A percentile compares a stretch with the other conserved stretches of the same genome.
Conservation (phyloP, 1,140 invertebrate species). For the Megalopta genalis region DNA sequence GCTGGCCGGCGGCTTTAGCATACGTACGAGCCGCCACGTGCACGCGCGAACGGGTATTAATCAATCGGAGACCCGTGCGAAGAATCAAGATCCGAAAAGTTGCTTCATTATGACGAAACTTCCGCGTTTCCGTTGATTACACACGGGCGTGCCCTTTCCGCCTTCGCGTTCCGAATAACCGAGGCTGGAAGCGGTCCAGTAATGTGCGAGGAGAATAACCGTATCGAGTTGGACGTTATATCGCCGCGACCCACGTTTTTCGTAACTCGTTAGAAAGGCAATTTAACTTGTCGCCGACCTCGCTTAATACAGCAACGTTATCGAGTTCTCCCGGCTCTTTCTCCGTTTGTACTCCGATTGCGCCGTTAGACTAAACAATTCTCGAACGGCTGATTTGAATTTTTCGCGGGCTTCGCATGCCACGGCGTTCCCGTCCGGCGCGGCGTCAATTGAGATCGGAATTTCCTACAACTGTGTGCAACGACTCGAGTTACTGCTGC, state of each 20-base stretch:
- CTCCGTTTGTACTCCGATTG: conserved; percentile 1
- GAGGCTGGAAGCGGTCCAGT: not conserved
- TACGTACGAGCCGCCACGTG: too few relatives aligned
- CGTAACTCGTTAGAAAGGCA: conserved; percentile 63
- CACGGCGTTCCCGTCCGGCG: too few relatives aligned
- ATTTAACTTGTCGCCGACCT: conserved; percentile 54
- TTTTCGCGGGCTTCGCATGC: not conserved
- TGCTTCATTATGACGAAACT: not conserved
- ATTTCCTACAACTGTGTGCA: too few relatives aligned
- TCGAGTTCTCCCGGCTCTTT: conserved; percentile 47
- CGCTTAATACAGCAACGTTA: conserved; percentile 50
- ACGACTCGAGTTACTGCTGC: too few relatives aligned
- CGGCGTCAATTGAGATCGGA: too few relatives aligned
- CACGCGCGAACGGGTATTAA: not conserved
- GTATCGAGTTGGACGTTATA: conserved; percentile 20
- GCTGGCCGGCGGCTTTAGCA: too few relatives aligned
- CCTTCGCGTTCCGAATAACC: too few relatives aligned
- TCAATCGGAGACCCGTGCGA: not conserved
- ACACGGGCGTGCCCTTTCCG: not conserved
- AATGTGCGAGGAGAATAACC: not conserved
- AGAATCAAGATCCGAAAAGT: not conserved
- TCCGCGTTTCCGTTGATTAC: not conserved
- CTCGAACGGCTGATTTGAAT: not conserved
- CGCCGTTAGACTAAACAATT: conserved; percentile 2
- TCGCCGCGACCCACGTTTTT: conserved; percentile 48